A percentile compares a stretch with the other conserved stretches of the same genome.
These are phyloP conservation scores for Gallinago jamesoni DNA, from an alignment of 2,113 vertebrate genomes.

Conservation along the genomic window DNA sequence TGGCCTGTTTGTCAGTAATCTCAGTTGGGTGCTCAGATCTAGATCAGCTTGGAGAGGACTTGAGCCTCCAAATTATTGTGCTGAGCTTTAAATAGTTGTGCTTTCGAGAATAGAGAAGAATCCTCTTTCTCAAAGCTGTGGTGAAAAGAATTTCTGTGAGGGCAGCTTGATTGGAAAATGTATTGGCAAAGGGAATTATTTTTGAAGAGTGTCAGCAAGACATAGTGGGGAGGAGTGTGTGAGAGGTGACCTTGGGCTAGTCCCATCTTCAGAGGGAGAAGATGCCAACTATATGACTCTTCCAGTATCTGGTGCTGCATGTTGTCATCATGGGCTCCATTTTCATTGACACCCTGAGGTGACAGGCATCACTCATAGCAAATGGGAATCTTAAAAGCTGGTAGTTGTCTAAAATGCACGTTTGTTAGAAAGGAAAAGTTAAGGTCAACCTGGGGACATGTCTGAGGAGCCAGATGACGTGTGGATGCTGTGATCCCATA, in stretches of 20 bases:
- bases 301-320: neutral
- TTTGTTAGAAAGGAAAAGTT: neutral
- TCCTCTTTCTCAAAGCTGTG: neutral
- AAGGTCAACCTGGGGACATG: accelerated
- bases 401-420: accelerated
- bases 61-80: accelerated
- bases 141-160: neutral
- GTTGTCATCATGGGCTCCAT: neutral
- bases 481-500: accelerated
- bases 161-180: neutral
- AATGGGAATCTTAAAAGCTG: neutral
- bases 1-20: no score
- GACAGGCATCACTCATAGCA: neutral
- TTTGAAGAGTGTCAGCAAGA: neutral
- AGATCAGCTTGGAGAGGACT: neutral
- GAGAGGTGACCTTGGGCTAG: neutral
- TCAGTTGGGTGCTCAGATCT: accelerated
- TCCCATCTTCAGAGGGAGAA: neutral
- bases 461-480: neutral
- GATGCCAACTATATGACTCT: no score
- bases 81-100: neutral
- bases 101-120: neutral
- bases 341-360: neutral
- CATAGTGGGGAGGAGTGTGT: accelerated
- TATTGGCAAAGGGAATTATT: neutral